Percentiles rank a stretch among this genome's conserved stretches.
Conservation (phyloP, 2,888 invertebrate species). For the Cephus rjabovi region DNA sequence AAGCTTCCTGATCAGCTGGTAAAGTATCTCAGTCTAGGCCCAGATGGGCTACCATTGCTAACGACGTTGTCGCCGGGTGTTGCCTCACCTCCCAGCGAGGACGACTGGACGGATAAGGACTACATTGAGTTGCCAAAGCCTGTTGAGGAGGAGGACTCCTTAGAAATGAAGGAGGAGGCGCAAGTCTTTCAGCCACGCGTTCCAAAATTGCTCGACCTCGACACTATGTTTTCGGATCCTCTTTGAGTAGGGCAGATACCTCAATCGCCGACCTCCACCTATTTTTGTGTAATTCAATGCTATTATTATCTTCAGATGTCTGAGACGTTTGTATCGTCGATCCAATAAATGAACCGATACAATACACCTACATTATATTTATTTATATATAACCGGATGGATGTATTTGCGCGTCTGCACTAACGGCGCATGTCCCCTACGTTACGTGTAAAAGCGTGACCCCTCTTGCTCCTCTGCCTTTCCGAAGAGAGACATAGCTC, state of each 20-base stretch:
- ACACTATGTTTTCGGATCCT: conserved; percentile 17
- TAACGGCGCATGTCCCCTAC: not conserved
- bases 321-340: conserved; percentile 9
- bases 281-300: conserved; percentile 21
- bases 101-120: conserved; percentile 77
- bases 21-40: conserved; percentile 73
- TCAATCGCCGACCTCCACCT: conserved; percentile 21
- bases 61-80: conserved; percentile 70
- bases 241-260: conserved; percentile 20
- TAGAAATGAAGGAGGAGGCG: conserved; percentile 8
- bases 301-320: conserved; percentile 21
- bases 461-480: not conserved
- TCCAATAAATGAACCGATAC: conserved; percentile 18
- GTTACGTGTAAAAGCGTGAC: not conserved
- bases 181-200: conserved; percentile 15
- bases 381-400: not conserved
- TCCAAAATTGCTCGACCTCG: conserved; percentile 22
- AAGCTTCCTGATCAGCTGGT: conserved; percentile 69
- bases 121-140: conserved; percentile 72
- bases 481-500: not conserved
- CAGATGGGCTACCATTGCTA: conserved; percentile 72
- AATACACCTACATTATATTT: conserved; percentile 13
- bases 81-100: conserved; percentile 69
- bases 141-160: not conserved
- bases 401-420: not conserved